These are phyloP conservation scores for Pristionchus mayeri DNA, from an alignment of 2,888 invertebrate species.

Conservation along the genomic window DNA sequence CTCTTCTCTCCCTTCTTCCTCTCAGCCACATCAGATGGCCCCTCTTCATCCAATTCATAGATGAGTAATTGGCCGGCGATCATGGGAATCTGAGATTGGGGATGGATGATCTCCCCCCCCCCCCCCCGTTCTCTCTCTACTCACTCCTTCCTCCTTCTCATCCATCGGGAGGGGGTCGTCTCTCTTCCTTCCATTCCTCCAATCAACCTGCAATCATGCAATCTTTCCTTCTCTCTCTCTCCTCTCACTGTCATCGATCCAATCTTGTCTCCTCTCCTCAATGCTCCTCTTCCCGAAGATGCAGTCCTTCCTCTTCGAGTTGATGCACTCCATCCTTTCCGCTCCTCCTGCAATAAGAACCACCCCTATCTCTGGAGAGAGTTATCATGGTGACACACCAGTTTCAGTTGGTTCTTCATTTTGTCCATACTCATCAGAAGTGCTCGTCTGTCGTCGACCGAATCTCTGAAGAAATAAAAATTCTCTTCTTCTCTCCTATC, in stretches of 20 bases:
- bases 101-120: not conserved
- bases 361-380: not conserved
- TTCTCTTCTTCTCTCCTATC: not conserved
- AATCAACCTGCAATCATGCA: constrained; percentile 63
- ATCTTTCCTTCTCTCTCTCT: not conserved
- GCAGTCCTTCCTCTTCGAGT: not conserved
- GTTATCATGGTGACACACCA: not conserved
- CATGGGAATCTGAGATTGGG: constrained; percentile 58
- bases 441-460: constrained; percentile 71
- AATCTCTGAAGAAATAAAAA: constrained; percentile 68
- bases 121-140: not conserved
- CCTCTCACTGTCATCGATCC: constrained; percentile 55
- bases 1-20: constrained; percentile 33
- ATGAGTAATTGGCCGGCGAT: constrained; percentile 75
- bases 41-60: constrained; percentile 75
- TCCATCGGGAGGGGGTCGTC: constrained; percentile 61
- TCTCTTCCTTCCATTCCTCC: constrained; percentile 65
- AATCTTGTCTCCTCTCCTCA: constrained; percentile 63
- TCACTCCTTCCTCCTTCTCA: constrained; percentile 14
- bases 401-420: constrained; percentile 64
- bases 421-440: constrained; percentile 69
- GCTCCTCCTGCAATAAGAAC: too few species aligned
- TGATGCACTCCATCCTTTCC: too few species aligned
- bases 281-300: not conserved
- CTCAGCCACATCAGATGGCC: constrained; percentile 58